Conservation (phyloP, 2,113 vertebrate species). For the Leuciscus idus region DNA sequence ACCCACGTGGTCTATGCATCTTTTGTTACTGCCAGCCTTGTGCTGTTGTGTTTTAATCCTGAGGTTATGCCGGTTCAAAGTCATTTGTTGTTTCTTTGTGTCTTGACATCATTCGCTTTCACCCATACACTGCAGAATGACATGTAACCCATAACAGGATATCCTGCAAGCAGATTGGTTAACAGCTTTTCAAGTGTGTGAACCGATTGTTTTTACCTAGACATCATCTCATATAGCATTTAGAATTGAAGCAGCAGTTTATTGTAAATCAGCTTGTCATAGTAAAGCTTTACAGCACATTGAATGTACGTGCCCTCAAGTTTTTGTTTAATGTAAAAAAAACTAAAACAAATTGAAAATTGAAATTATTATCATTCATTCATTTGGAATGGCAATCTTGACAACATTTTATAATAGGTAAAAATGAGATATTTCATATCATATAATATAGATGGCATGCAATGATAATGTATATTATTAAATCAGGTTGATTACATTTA, state of each 20-base stretch:
- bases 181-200: background rate
- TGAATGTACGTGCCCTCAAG: background rate
- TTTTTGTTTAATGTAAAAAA: background rate
- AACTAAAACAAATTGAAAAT: background rate
- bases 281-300: no score
- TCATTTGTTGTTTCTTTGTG: conserved; percentile 10
- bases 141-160: conserved; percentile 15
- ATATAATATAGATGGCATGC: no score
- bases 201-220: background rate
- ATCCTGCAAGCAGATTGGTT: conserved; percentile 2
- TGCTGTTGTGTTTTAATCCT: background rate
- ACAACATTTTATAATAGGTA: background rate
- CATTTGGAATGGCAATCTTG: background rate
- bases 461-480: no score
- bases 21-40: background rate
- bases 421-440: background rate
- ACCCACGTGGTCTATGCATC: background rate
- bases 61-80: background rate
- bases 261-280: background rate
- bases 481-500: no score
- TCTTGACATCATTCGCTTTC: conserved; percentile 13
- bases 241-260: background rate
- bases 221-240: background rate
- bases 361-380: background rate
- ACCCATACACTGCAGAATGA: background rate